These are phyloP conservation scores for Perdita meconis DNA, from an alignment of 2,888 invertebrate genomes.

Conservation along the genomic window DNA sequence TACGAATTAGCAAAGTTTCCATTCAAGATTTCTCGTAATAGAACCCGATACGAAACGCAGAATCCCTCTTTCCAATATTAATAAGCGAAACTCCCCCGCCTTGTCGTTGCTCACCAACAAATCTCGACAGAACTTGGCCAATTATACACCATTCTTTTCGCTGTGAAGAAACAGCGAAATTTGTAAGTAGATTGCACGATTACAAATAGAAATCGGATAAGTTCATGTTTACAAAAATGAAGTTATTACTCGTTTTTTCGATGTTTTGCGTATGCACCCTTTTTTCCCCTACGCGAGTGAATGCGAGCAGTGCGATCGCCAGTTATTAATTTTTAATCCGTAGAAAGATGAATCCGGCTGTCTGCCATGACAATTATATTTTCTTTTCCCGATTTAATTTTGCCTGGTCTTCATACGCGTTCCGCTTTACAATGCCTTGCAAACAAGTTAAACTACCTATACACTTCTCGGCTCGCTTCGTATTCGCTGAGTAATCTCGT, in stretches of 20 bases:
- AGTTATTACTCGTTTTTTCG: conserved; percentile 44
- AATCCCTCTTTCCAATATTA: background rate
- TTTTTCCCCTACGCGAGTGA: conserved; percentile 36
- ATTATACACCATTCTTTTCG: conserved; percentile 31
- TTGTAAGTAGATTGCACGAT: background rate
- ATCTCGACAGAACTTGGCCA: conserved; percentile 33
- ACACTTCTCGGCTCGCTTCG: conserved; percentile 22
- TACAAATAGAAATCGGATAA: conserved; percentile 26
- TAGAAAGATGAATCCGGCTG: conserved; percentile 8
- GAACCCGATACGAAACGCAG: background rate
- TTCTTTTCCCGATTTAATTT: background rate
- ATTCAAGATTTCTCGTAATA: conserved; percentile 6
- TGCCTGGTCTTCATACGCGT: conserved; percentile 27
- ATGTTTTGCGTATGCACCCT: conserved; percentile 30
- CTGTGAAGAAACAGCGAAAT: conserved; percentile 8
- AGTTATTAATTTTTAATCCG: conserved; percentile 49
- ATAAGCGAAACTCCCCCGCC: conserved; percentile 7
- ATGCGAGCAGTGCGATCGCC: conserved; percentile 32
- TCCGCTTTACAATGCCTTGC: conserved; percentile 36
- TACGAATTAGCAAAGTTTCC: background rate
- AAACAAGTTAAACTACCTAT: conserved; percentile 24
- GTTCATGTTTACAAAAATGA: conserved; percentile 25
- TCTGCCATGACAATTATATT: background rate
- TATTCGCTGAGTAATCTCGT: conserved; percentile 43
- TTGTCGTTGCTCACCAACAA: conserved; percentile 24